Evolutionary conservation across 2,113 vertebrate genomes (phyloP), one percentile per base, ranked within the genome.

Genomic region (Actinemys pallida): DNA sequence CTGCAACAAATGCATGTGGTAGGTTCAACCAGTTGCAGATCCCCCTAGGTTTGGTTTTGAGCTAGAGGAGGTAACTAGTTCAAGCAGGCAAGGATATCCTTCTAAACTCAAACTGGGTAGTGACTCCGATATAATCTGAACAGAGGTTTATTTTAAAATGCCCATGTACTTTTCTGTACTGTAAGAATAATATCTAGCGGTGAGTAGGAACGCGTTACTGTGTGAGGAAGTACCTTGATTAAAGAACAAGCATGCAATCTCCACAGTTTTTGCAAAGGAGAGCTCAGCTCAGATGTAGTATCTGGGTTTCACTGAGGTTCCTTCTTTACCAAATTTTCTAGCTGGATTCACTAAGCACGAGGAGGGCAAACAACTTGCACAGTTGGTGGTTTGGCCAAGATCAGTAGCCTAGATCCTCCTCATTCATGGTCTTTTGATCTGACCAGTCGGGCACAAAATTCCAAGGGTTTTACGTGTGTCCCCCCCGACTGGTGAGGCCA

Each of bases 321-420:
- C 53, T 47, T 75, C 80, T 87, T 83, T 49, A 72, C 62, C 50
- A 81, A 20, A 54, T 91, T 87, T 93, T 92, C 86, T 83, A 94
- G 62, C 89, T 91, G 93, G 79, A 83, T 91, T 93, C 94, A 91
- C 53, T 29, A 89, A 49, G 91, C 88, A 69, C 72, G 80, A 94
- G 83, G 87, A 87, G 89, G 91, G 93, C 81, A 92, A 91, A 87
- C 42, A 49, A 81, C 69, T 50, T 2, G 54, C 62, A 35, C 14
- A 42, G 65, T n/a, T 25, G 45, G 62, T 81, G 59, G 42, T 10
- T 12, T 8, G 12, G 49, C 35, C 39, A 5, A 82, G 45, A 53
- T 86, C 75, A 91, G 90, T 76, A 91, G 62, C 25, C 20, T 27
- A 31, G 65, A 72, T 82, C 10, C 83, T 87, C 69, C 56, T 82